A percentile compares a stretch with the other conserved stretches of the same genome.
Evolutionary conservation across 2,797 vertebrate genomes (phyloP).

Genomic region (Spea hammondii): DNA sequence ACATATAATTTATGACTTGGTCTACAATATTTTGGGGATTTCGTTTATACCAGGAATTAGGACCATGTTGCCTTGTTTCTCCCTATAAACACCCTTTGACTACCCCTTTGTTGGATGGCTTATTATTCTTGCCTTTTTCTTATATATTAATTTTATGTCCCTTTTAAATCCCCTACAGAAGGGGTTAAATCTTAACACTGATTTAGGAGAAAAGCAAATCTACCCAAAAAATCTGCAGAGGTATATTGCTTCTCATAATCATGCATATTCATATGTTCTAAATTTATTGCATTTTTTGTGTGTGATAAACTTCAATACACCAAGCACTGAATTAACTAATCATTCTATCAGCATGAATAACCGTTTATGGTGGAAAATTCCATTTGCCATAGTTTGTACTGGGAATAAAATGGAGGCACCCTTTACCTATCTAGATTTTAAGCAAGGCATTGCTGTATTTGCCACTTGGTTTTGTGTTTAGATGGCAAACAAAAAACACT

Average conservation of each 20-base stretch:
- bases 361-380: slow-evolving; percentile 1
- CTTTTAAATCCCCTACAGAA: no score
- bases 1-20: not conserved
- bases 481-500: not conserved
- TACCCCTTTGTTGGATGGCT: no score
- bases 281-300: not conserved
- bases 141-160: no score
- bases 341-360: not conserved
- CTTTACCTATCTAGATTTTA: not conserved
- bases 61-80: no score
- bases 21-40: not conserved
- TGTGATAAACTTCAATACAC: slow-evolving; percentile 4
- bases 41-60: no score
- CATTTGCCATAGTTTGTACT: not conserved
- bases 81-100: no score
- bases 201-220: no score
- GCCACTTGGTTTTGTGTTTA: not conserved
- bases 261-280: not conserved
- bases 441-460: not conserved
- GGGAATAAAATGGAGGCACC: slow-evolving; percentile 3
- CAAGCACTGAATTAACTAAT: not conserved
- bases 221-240: no score
- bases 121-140: no score
- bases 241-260: not conserved
- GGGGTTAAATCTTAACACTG: no score